Evolutionary conservation across 2,888 invertebrate species (phyloP), one percentile per base, ranked within the genome.

Genomic region (Bellardia bayeri): DNA sequence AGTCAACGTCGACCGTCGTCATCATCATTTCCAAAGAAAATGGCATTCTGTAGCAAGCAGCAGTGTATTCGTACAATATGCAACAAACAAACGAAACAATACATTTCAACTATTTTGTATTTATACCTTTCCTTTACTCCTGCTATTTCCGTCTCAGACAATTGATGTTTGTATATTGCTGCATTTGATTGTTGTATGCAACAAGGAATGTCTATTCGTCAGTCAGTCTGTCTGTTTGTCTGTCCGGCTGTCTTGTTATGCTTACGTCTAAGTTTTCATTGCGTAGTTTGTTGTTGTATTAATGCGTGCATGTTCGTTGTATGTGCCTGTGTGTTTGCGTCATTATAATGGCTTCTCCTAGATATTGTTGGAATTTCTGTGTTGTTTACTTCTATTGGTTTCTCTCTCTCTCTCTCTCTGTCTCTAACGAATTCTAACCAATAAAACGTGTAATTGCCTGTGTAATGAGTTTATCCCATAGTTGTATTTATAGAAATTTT

Each of bases 381-480:
- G 33, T n/a, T 71, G 0, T 8, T 40, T 9, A 45, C 63, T 42
- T 84, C 4, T 49, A 13, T 30, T 37, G 23, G 72, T 71, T 11
- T 78, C 40, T 42, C 63, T 23, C 23, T 23, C 23, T 78, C 40
- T 42, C 63, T 23, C 23, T 23, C 23, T 23, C 23, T 23, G 23
- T 23, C 23, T 23, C 58, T 80, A 63, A 51, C 58, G 23, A 80
- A 80, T 85, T 85, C 80, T 89, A 85, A 78, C 85, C 89, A 89
- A 89, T 88, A 89, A 88, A 88, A 89, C 87, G 87, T 89, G 88
- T 89, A 89, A 89, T 89, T 89, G 87, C 88, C 88, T 89, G 88
- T 87, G 88, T 89, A 89, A 89, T 87, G 86, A 89, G 86, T 82
- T 89, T 88, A 82, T 81, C 74, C 78, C 82, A 75, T 80, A 83